Conservation (phyloP, 2,797 vertebrate species). For the Gephyroberyx darwinii region DNA sequence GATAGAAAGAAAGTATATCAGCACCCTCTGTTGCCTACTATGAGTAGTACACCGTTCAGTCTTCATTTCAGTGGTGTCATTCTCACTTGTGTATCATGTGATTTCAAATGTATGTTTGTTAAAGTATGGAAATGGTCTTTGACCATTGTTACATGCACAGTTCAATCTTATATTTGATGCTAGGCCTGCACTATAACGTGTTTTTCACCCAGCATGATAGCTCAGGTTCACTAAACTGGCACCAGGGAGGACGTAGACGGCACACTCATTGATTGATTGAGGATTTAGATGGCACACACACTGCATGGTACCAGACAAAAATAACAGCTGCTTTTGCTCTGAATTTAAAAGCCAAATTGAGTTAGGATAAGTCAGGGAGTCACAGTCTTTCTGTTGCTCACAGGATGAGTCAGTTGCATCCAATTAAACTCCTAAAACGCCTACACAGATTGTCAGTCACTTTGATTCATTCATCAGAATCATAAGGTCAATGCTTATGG, state of each 20-base stretch:
- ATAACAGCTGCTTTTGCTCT: slow-evolving; percentile 45
- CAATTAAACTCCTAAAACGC: slow-evolving; percentile 51
- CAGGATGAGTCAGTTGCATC: slow-evolving; percentile 52
- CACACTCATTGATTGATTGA: slow-evolving; percentile 8
- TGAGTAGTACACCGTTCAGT: slow-evolving; percentile 30
- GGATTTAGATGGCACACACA: slow-evolving; percentile 28
- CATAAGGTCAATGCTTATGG: slow-evolving; percentile 13
- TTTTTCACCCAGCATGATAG: slow-evolving; percentile 30
- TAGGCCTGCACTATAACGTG: slow-evolving; percentile 18
- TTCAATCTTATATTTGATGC: slow-evolving; percentile 23
- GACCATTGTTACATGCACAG: neutral
- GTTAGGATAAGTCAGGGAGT: slow-evolving; percentile 65
- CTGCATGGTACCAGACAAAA: slow-evolving; percentile 57
- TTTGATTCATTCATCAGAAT: slow-evolving; percentile 28
- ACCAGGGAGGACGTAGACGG: slow-evolving; percentile 26
- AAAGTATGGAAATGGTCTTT: neutral
- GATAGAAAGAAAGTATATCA: slow-evolving; percentile 33
- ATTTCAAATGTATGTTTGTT: slow-evolving; percentile 24
- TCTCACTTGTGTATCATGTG: neutral
- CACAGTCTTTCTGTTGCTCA: slow-evolving; percentile 54
- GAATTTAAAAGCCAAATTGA: slow-evolving; percentile 67
- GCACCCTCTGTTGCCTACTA: slow-evolving; percentile 58
- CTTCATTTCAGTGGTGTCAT: slow-evolving; percentile 11
- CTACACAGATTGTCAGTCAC: slow-evolving; percentile 22
- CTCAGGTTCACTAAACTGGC: slow-evolving; percentile 39